Evolutionary conservation across 1,140 invertebrate genomes (phyloP), one percentile per base, ranked within the genome.

Genomic region (Ceratoteleas bidentatus): DNA sequence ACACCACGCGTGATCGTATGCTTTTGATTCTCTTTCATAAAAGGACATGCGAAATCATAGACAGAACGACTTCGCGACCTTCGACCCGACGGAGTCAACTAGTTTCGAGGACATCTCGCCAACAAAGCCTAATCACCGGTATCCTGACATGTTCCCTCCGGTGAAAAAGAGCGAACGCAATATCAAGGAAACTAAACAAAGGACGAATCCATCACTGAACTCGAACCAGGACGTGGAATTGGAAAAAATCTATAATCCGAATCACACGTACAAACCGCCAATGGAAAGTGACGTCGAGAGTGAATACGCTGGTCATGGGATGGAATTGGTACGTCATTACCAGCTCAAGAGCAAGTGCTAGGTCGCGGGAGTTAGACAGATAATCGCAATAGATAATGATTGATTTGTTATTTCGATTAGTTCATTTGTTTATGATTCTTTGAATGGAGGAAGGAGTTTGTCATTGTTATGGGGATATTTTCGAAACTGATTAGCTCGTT

Each of bases 281-380:
- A 13, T 60, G 9, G 60, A 82, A 38, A 72, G 4, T 47, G 50
- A 64, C 57, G 50, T 57, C 8, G 85, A 85, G 6, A 86, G 91
- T 10, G 87, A 88, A 60, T 90, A 88, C 49, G 89, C 87, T 34
- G 89, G 91, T 6, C 89, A 86, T 5, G 87, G 90, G 10, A 88
- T 92, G 88, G 85, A 91, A 84, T 49, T 91, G 58, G 90, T 91
- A 70, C 66, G 60, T 85, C 36, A 14, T 14, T 50, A 8, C 7
- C n/a, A n/a, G n/a, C n/a, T n/a, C n/a, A n/a, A n/a, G n/a, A n/a
- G n/a, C n/a, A n/a, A n/a, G n/a, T n/a, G n/a, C n/a, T n/a, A n/a
- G n/a, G n/a, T n/a, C n/a, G n/a, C n/a, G n/a, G n/a, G n/a, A n/a
- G n/a, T n/a, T n/a, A n/a, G n/a, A n/a, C n/a, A n/a, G n/a, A n/a